These are phyloP conservation scores for Drosophila incognita DNA, from an alignment of 2,888 invertebrate genomes.

Conservation along the genomic window DNA sequence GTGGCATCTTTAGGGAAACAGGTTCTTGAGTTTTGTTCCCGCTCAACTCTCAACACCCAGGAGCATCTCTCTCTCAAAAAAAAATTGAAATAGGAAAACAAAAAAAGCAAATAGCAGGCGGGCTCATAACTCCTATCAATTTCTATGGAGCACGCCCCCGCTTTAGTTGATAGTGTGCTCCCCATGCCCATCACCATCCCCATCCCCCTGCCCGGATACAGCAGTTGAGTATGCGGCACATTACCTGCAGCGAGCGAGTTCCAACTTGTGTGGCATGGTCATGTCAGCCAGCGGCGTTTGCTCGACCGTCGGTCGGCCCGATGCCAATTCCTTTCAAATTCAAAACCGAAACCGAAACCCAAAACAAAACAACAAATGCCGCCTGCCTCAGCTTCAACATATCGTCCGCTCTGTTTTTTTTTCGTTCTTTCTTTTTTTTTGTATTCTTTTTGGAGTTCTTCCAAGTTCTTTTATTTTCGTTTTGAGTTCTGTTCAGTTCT, in stretches of 20 bases:
- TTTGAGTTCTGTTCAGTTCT: conserved; percentile 26
- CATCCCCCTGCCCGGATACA: background rate
- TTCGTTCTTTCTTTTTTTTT: background rate
- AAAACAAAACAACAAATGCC: conserved; percentile 46
- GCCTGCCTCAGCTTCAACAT: conserved; percentile 14
- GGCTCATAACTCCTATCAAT: conserved; percentile 51
- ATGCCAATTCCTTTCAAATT: conserved; percentile 68
- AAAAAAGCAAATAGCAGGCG: conserved; percentile 8
- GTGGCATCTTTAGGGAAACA: conserved; percentile 16
- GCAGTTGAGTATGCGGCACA: conserved; percentile 9
- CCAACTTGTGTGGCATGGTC: conserved; percentile 69
- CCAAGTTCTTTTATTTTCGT: conserved; percentile 25
- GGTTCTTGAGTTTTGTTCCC: conserved; percentile 11
- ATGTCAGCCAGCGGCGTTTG: conserved; percentile 66
- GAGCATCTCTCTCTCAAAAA: conserved; percentile 14
- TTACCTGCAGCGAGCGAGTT: conserved; percentile 44
- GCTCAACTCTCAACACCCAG: conserved; percentile 43
- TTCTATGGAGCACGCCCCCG: conserved; percentile 45
- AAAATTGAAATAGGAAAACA: background rate
- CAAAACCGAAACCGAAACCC: conserved; percentile 24
- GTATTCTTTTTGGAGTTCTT: conserved; percentile 3
- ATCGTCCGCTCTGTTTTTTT: background rate
- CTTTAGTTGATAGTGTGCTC: conserved; percentile 14
- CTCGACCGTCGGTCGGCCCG: conserved; percentile 15
- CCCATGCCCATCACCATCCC: background rate